Evolutionary conservation across 2,888 invertebrate genomes (phyloP), one percentile per base, ranked within the genome.

Genomic region (Monochamus alternatus): DNA sequence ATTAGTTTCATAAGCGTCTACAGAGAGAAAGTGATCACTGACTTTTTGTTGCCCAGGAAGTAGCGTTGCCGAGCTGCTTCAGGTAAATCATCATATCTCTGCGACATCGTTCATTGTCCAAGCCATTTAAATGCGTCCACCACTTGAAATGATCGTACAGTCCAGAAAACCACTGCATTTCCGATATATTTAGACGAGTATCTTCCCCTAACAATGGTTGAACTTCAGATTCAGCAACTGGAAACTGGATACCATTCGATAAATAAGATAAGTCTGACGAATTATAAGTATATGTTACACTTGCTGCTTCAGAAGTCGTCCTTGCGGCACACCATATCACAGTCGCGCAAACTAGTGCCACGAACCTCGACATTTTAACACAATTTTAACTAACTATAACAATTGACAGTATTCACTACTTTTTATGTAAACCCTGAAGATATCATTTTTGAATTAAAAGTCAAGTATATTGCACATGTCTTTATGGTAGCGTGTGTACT

Each of bases 1-100:
- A 64, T 71, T 75, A 63, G 38, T 74, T 73, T 73, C 73, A 32
- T 76, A 76, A 76, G 62, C 30, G 63, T 71, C 51, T 63, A 52
- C 52, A 51, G 73, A 78, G 64, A 70, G 70, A 74, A 70, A 70
- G 74, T 66, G 65, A 64, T 66, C 81, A 93, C 94, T 93, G 87
- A 96, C 96, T 94, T 90, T 93, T 94, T 51, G 94, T 93, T 9
- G 96, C 96, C 96, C 96, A 96, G 60, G 89, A 89, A 84, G 90
- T 90, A 84, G 90, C 95, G 81, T 90, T 93, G 86, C 84, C 90
- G 74, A 92, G 90, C 72, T 91, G 93, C 85, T 87, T 89, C 32
- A 94, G 84, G 86, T 93, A 94, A 47, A 87, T 86, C 78, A 89
- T 89, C 89, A 93, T 89, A 79, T 93, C 91, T 12, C 88, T 87